These are phyloP conservation scores for Syrphus vitripennis DNA, from an alignment of 2,888 invertebrate genomes.

Conservation along the genomic window DNA sequence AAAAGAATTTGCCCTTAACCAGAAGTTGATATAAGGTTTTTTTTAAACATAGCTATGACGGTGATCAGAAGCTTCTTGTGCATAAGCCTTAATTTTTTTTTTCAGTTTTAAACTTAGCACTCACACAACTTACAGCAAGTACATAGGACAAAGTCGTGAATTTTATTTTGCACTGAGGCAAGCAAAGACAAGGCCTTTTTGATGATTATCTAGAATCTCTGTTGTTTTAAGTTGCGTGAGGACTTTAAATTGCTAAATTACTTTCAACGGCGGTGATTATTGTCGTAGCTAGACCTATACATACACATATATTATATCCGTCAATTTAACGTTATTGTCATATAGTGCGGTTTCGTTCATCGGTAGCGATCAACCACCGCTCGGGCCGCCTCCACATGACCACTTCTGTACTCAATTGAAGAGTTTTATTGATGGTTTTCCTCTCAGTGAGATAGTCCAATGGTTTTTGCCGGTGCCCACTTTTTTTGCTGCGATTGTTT, in stretches of 20 bases:
- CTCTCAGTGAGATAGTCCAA: not conserved
- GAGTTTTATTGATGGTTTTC: slow-evolving; percentile 27
- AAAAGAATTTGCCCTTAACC: too few species aligned
- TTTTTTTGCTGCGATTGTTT: slow-evolving; percentile 42
- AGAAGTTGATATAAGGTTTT: too few species aligned
- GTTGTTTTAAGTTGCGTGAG: slow-evolving; percentile 63
- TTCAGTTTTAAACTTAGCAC: too few species aligned
- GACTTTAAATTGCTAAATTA: slow-evolving; percentile 65
- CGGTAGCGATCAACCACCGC: not conserved
- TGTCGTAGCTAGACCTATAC: not conserved
- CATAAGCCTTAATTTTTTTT: too few species aligned
- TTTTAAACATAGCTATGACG: too few species aligned
- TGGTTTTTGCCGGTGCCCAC: slow-evolving; percentile 1
- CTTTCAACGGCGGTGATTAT: slow-evolving; percentile 31
- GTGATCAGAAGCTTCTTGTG: too few species aligned
- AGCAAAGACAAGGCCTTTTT: not conserved
- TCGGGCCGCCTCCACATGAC: slow-evolving; percentile 44
- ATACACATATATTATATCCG: not conserved
- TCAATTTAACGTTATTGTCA: slow-evolving; percentile 29
- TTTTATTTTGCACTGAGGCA: not conserved
- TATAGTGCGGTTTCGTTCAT: not conserved
- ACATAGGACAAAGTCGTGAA: not conserved
- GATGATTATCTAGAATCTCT: slow-evolving; percentile 47
- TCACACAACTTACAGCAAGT: too few species aligned
- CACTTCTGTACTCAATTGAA: slow-evolving; percentile 50